Conservation (phyloP, 1,140 invertebrate genomes). For the Globodera rostochiensis region DNA sequence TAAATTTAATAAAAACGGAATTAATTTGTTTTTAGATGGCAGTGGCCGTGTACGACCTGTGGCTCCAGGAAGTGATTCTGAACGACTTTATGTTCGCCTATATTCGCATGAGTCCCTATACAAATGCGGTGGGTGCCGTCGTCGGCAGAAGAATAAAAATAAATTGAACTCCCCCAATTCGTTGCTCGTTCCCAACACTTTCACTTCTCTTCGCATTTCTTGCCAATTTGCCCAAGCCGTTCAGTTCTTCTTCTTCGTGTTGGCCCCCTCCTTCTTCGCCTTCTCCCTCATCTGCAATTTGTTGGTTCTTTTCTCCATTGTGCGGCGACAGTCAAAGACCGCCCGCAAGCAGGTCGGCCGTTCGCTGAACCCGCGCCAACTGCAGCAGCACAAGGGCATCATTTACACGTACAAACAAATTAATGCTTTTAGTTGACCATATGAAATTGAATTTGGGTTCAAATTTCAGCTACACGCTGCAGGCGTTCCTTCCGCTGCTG, state of each 20-base stretch:
- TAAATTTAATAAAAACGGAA: no score
- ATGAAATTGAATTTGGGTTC: neutral
- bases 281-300: conserved; percentile 59
- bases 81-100: conserved; percentile 59
- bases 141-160: neutral
- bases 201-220: conserved; percentile 1
- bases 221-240: conserved; percentile 19
- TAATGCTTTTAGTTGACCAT: conserved; percentile 17
- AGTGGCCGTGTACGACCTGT: conserved; percentile 58
- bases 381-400: conserved; percentile 57
- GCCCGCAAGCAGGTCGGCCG: conserved; percentile 57
- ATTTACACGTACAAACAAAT: conserved; percentile 47
- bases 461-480: conserved; percentile 35
- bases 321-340: conserved; percentile 58
- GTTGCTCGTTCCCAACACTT: neutral
- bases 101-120: conserved; percentile 54
- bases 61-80: conserved; percentile 53
- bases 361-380: conserved; percentile 53
- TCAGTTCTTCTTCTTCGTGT: conserved; percentile 60
- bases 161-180: no score
- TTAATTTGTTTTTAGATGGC: conserved; percentile 32
- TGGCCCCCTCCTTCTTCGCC: conserved; percentile 52
- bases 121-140: conserved; percentile 46
- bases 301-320: conserved; percentile 55
- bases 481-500: conserved; percentile 54